A percentile compares a stretch with the other conserved stretches of the same genome.
Evolutionary conservation across 2,888 invertebrate genomes (phyloP).

Genomic region (Hanleya hanleyi): DNA sequence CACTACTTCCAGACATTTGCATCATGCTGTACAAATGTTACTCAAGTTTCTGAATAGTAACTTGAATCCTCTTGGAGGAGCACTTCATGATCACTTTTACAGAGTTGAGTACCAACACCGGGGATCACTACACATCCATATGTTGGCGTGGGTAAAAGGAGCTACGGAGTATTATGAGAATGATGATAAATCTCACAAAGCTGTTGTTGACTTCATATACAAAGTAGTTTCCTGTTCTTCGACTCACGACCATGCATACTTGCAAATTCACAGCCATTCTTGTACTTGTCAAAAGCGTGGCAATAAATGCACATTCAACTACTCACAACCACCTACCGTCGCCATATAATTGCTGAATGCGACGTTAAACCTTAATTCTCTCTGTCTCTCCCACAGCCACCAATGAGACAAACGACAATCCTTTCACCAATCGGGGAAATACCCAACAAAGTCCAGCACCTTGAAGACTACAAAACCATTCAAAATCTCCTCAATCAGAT

Average conservation of each 20-base stretch:
- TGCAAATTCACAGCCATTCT: not conserved
- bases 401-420: not conserved
- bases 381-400: not conserved
- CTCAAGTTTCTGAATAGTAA: not conserved
- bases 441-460: not conserved
- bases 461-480: not conserved
- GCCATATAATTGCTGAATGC: no score
- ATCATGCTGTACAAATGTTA: not conserved
- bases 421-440: not conserved
- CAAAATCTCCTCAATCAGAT: not conserved
- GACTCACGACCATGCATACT: not conserved
- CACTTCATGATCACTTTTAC: not conserved
- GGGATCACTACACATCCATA: slow-evolving; percentile 3
- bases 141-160: not conserved
- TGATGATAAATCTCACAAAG: not conserved
- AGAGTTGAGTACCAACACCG: slow-evolving; percentile 9
- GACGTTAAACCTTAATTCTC: no score
- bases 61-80: not conserved
- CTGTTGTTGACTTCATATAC: not conserved
- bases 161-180: not conserved
- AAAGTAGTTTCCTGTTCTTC: not conserved
- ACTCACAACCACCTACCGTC: no score
- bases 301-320: not conserved
- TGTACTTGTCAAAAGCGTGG: not conserved
- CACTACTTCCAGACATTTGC: slow-evolving; percentile 4